Conservation (phyloP, 2,113 vertebrate genomes). For the Prolemur simus region DNA sequence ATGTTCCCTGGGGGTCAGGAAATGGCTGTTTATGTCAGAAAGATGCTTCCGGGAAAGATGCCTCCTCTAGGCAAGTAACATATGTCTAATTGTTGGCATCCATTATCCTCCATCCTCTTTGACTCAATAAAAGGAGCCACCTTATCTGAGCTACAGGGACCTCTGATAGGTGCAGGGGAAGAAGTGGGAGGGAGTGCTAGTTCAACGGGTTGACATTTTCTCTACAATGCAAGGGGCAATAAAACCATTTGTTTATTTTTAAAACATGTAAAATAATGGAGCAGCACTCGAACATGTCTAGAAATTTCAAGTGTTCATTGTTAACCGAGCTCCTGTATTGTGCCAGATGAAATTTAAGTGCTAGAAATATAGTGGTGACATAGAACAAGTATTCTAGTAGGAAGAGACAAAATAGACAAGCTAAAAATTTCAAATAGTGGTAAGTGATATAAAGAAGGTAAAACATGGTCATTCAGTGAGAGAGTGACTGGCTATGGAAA, state of each 20-base stretch:
- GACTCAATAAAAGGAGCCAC: conserved; percentile 65
- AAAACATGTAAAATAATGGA: conserved; percentile 65
- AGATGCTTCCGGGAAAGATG: conserved; percentile 20
- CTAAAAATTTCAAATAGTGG: neutral
- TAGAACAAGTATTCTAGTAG: neutral
- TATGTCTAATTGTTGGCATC: conserved; percentile 36
- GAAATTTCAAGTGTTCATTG: neutral
- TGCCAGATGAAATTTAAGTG: neutral
- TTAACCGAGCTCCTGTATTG: neutral
- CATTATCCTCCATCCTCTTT: conserved; percentile 52
- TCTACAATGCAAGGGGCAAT: conserved; percentile 61
- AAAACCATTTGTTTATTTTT: conserved; percentile 42
- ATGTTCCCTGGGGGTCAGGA: conserved; percentile 9
- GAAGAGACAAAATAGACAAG: neutral
- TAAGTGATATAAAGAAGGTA: neutral
- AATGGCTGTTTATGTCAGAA: neutral
- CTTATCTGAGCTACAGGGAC: conserved; percentile 52
- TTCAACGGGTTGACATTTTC: conserved; percentile 62
- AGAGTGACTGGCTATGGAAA: neutral
- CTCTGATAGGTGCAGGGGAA: neutral
- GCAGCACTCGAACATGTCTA: conserved; percentile 26
- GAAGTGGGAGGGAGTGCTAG: conserved; percentile 40
- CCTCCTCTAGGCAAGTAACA: conserved; percentile 35
- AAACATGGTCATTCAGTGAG: neutral
- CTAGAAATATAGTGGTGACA: neutral